Percentiles rank a stretch among this genome's conserved stretches.
Conservation (phyloP, 2,113 vertebrate species). For the Athene noctua region DNA sequence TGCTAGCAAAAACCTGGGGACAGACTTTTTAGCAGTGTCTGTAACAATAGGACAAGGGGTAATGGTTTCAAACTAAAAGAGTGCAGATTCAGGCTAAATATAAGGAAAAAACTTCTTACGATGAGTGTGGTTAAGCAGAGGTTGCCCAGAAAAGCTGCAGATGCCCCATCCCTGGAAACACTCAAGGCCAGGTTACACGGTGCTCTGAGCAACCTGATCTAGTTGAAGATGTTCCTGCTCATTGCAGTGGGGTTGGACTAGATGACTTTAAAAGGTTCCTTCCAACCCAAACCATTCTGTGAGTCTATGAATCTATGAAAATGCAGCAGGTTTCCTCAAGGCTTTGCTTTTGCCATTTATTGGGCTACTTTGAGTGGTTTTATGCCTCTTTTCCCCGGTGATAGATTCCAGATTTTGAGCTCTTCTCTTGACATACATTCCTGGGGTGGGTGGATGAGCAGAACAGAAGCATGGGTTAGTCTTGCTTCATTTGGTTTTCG, state of each 20-base stretch:
- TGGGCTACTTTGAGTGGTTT: background rate
- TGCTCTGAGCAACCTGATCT: background rate
- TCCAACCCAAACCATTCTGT: background rate
- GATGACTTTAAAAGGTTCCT: background rate
- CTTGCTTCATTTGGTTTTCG: slow-evolving; percentile 30
- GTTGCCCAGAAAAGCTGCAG: background rate
- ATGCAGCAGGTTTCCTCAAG: background rate
- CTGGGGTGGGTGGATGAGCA: background rate
- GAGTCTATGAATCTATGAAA: background rate
- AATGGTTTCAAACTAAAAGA: background rate
- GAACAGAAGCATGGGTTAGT: background rate
- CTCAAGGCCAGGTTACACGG: too few relatives aligned
- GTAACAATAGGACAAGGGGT: accelerated
- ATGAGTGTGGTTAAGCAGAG: background rate
- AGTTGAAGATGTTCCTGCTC: background rate
- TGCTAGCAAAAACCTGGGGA: background rate
- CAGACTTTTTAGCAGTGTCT: background rate
- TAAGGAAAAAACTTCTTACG: background rate
- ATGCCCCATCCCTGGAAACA: background rate
- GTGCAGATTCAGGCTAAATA: too few relatives aligned
- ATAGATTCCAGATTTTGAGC: background rate
- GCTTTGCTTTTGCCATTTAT: background rate
- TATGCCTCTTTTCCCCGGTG: background rate
- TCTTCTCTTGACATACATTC: background rate
- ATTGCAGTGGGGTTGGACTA: background rate